Evolutionary conservation across 1,140 invertebrate genomes (phyloP).

Genomic region (Drosophila virilis): DNA sequence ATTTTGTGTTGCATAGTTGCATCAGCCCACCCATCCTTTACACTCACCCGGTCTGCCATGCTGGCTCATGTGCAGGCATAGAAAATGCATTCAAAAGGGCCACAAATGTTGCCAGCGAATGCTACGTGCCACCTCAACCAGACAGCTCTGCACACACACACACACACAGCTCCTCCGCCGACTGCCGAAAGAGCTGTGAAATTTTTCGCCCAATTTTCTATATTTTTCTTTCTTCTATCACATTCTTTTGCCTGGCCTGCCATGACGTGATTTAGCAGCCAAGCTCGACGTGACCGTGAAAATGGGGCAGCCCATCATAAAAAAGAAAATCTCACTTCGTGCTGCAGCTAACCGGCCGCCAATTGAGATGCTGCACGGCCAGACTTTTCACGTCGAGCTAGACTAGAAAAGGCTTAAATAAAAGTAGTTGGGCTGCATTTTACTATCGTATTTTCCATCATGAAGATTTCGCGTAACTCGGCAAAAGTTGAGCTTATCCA

Average conservation of each 20-base stretch:
- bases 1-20: conserved; percentile 68
- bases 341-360: conserved; percentile 6
- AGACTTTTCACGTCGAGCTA: not conserved
- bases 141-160: conserved; percentile 14
- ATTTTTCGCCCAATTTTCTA: conserved; percentile 40
- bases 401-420: not conserved
- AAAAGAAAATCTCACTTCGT: not conserved
- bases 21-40: not conserved
- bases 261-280: conserved; percentile 71
- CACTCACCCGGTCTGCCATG: not conserved
- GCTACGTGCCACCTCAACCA: conserved; percentile 55
- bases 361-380: conserved; percentile 21
- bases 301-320: conserved; percentile 48
- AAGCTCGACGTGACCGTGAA: conserved; percentile 74
- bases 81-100: conserved; percentile 64
- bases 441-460: too few relatives aligned
- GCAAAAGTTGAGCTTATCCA: too few relatives aligned
- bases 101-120: conserved; percentile 64
- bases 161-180: not conserved
- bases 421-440: too few relatives aligned
- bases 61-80: conserved; percentile 40
- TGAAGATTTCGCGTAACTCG: too few relatives aligned
- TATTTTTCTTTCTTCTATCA: conserved; percentile 19
- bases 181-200: conserved; percentile 53
- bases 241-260: conserved; percentile 28